Evolutionary conservation across 2,888 invertebrate species (phyloP).

Genomic region (Drosophila prolongata): DNA sequence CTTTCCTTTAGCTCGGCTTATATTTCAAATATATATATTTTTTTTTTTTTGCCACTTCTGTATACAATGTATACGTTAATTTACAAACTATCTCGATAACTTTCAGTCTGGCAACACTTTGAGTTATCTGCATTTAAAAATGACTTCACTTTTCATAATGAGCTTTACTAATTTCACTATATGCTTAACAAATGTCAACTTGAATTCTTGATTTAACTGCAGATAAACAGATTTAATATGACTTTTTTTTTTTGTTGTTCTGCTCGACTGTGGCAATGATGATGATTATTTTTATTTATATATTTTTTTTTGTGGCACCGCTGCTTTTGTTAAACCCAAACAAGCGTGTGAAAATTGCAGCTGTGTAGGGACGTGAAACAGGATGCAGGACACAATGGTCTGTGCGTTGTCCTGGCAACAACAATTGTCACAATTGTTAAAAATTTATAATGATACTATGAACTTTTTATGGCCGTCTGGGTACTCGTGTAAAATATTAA

Average conservation of each 20-base stretch:
- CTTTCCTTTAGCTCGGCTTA: no score
- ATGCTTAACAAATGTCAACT: conserved; percentile 11
- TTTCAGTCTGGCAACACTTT: no score
- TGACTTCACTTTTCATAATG: conserved; percentile 1
- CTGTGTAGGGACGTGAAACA: conserved; percentile 45
- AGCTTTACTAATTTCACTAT: conserved; percentile 4
- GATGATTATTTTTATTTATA: conserved; percentile 25
- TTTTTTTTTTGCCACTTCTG: no score
- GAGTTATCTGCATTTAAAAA: neutral
- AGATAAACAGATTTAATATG: conserved; percentile 28
- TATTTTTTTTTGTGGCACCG: conserved; percentile 13
- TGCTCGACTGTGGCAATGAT: conserved; percentile 30
- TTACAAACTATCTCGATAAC: no score
- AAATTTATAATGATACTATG: conserved; percentile 76
- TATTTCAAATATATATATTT: no score
- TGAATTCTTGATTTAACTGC: conserved; percentile 22
- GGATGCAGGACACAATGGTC: conserved; percentile 45
- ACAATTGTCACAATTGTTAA: conserved; percentile 80
- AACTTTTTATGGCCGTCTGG: conserved; percentile 65
- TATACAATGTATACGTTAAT: no score
- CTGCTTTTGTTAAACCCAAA: conserved; percentile 60
- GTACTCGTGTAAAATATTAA: conserved; percentile 68
- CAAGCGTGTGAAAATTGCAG: conserved; percentile 77
- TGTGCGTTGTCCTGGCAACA: conserved; percentile 55
- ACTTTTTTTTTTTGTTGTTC: conserved; percentile 12